Evolutionary conservation across 2,888 invertebrate genomes (phyloP).

Genomic region (Prenolepis imparis): DNA sequence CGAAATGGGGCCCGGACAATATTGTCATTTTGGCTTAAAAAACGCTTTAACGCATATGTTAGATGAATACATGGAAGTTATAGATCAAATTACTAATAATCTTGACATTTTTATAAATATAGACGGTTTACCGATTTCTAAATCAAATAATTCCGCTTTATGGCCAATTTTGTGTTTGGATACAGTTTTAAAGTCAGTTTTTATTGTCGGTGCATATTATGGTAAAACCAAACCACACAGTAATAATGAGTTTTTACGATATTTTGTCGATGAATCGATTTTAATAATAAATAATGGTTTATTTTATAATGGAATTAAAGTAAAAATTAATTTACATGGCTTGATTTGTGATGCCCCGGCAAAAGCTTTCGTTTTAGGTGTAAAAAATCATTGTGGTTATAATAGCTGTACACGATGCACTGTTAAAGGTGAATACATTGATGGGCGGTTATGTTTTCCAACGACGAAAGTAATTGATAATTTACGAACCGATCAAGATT

Average conservation of each 20-base stretch:
- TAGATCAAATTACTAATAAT: neutral
- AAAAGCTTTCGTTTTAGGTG: slow-evolving; percentile 11
- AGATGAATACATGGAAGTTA: neutral
- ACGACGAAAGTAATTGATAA: neutral
- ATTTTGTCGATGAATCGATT: slow-evolving; percentile 2
- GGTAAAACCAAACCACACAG: neutral
- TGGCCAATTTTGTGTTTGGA: slow-evolving; percentile 16
- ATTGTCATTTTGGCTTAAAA: slow-evolving; percentile 5
- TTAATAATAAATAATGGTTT: neutral
- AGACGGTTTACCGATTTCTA: neutral
- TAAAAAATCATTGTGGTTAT: neutral
- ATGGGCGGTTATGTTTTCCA: slow-evolving; percentile 8
- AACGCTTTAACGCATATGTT: slow-evolving; percentile 3
- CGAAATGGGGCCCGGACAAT: neutral
- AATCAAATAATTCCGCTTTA: slow-evolving; percentile 5
- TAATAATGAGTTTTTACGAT: neutral
- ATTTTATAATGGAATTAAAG: slow-evolving; percentile 3
- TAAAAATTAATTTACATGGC: slow-evolving; percentile 6
- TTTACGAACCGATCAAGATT: slow-evolving; percentile 10
- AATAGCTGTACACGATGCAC: slow-evolving; percentile 15
- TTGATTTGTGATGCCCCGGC: slow-evolving; percentile 13
- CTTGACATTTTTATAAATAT: slow-evolving; percentile 1
- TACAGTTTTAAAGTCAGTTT: slow-evolving; percentile 14
- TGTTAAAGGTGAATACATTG: neutral
- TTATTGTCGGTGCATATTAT: slow-evolving; percentile 4